A percentile compares a stretch with the other conserved stretches of the same genome.
phyloP scores from a whole-genome alignment of 2,113 vertebrate species.

The western clawed frog (Xenopus tropicalis) region UCB_Xtro_10.0 CM004448.2:85573501-85574000 shows the following conservation, averaged over 20 bases:
- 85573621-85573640: conserved; percentile 50
- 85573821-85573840: conserved; percentile 50
- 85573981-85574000: too few species aligned
- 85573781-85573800: conserved; percentile 46
- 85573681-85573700: conserved; percentile 64
- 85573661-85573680: conserved; percentile 55
- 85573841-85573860: conserved; percentile 21
- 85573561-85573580: background rate
- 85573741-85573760: conserved; percentile 57
- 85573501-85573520: too few species aligned
- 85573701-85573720: conserved; percentile 62
- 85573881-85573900: too few species aligned
- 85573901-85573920: too few species aligned
- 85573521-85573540: too few species aligned
- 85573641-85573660: conserved; percentile 55
- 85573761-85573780: conserved; percentile 49
- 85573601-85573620: conserved; percentile 44
- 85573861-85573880: too few species aligned
- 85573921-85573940: too few species aligned
- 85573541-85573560: too few species aligned
- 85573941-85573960: too few species aligned
- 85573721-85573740: conserved; percentile 62
- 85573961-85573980: too few species aligned
- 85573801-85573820: conserved; percentile 53
- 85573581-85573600: background rate